phyloP scores from a whole-genome alignment of 2,888 invertebrate genomes.

The Danaus chrysippus region DNA sequence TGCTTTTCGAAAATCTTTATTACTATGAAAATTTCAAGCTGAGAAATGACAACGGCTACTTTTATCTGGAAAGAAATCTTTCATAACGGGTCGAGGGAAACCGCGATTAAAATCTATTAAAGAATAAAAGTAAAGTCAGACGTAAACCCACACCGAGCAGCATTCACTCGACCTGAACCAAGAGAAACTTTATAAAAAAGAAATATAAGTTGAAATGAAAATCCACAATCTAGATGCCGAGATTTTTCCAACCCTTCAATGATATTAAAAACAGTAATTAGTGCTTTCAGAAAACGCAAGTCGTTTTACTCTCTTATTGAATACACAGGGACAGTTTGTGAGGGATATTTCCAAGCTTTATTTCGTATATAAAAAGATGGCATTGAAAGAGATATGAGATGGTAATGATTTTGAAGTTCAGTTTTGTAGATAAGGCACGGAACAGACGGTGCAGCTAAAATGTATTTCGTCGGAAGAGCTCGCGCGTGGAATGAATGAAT shows the following conservation, averaged over 20 bases:
- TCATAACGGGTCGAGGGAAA: neutral
- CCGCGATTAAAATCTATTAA: neutral
- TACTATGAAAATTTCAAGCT: too few relatives aligned
- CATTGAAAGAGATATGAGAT: slow-evolving; percentile 3
- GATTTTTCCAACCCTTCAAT: slow-evolving; percentile 30
- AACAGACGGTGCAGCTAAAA: slow-evolving; percentile 18
- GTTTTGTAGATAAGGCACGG: slow-evolving; percentile 34
- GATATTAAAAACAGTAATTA: slow-evolving; percentile 37
- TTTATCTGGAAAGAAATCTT: neutral
- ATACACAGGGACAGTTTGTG: slow-evolving; percentile 1
- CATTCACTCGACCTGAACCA: neutral
- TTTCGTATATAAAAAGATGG: neutral
- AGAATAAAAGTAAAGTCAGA: neutral
- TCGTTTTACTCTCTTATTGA: slow-evolving; percentile 12
- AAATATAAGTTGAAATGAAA: slow-evolving; percentile 24
- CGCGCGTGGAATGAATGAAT: slow-evolving; percentile 2
- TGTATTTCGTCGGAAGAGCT: slow-evolving; percentile 1
- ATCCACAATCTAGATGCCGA: slow-evolving; percentile 29
- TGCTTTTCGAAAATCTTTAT: too few relatives aligned
- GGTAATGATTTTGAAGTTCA: slow-evolving; percentile 13
- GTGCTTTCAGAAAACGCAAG: slow-evolving; percentile 30
- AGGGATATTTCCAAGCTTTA: slow-evolving; percentile 1
- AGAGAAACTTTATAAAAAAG: slow-evolving; percentile 7
- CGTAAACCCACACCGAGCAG: neutral
- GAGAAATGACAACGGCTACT: too few relatives aligned